phyloP scores from a whole-genome alignment of 2,888 invertebrate species.

The Lagria hirta region DNA sequence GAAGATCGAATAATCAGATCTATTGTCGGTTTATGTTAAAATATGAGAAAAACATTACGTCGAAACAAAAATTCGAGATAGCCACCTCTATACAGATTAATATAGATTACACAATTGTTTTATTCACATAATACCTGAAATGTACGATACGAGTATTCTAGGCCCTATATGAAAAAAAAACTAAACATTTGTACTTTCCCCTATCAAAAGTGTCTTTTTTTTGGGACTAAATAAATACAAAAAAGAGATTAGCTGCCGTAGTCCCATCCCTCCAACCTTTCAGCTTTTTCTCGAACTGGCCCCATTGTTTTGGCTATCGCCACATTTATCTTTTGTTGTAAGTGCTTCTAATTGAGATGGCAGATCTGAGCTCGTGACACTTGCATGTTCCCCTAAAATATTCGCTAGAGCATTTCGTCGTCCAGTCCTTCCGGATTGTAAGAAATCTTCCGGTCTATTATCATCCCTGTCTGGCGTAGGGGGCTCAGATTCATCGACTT shows the following conservation, averaged over 20 bases:
- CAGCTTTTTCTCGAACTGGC: conserved; percentile 19
- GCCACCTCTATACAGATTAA: too few species aligned
- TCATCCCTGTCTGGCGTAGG: conserved; percentile 34
- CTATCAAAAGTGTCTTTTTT: conserved; percentile 1
- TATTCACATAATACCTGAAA: conserved; percentile 1
- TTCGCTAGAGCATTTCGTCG: conserved; percentile 87
- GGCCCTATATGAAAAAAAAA: conserved; percentile 8
- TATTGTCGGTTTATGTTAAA: too few species aligned
- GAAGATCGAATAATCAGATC: conserved; percentile 12
- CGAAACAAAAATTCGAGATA: too few species aligned
- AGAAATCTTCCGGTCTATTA: conserved; percentile 62
- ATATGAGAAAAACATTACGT: too few species aligned
- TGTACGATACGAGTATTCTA: conserved; percentile 14
- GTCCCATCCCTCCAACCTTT: conserved; percentile 1
- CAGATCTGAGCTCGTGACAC: conserved; percentile 74
- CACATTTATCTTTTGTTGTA: conserved; percentile 53
- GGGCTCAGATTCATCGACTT: conserved; percentile 30
- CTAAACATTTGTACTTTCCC: conserved; percentile 19
- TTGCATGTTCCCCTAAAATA: conserved; percentile 67
- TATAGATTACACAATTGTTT: neutral
- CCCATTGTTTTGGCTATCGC: conserved; percentile 2
- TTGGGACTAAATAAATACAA: conserved; percentile 11
- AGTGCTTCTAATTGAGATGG: conserved; percentile 74
- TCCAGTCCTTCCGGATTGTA: conserved; percentile 83
- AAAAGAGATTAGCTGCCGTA: conserved; percentile 5